phyloP scores from a whole-genome alignment of 1,140 invertebrate species.

The Leptinotarsa defecta region DNA sequence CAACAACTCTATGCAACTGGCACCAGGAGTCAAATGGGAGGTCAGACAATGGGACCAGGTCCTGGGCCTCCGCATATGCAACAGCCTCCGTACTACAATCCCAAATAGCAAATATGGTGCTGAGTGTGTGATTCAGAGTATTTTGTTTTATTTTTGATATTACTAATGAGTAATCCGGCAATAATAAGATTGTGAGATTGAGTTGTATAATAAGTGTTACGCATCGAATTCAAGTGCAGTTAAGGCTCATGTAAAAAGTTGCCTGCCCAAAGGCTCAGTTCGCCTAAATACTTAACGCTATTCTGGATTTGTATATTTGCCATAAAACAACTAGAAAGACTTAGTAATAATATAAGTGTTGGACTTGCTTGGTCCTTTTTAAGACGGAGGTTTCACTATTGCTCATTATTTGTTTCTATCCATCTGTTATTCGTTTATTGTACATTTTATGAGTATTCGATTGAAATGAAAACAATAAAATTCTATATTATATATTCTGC shows the following conservation, averaged over 20 bases:
- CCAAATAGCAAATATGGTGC: slow-evolving; percentile 53
- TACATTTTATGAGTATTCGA: slow-evolving; percentile 57
- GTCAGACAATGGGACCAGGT: slow-evolving; percentile 53
- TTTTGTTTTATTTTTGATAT: slow-evolving; percentile 56
- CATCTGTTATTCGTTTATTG: slow-evolving; percentile 58
- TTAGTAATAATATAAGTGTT: slow-evolving; percentile 52
- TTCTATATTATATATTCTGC: slow-evolving; percentile 56
- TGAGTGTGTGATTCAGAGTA: slow-evolving; percentile 51
- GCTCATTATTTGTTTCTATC: slow-evolving; percentile 58
- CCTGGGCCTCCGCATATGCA: slow-evolving; percentile 53
- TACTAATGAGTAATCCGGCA: slow-evolving; percentile 52
- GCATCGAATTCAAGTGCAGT: slow-evolving; percentile 54
- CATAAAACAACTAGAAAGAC: slow-evolving; percentile 56
- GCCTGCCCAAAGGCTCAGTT: slow-evolving; percentile 44
- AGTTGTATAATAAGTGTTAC: slow-evolving; percentile 50
- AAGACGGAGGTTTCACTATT: slow-evolving; percentile 56
- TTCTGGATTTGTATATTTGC: slow-evolving; percentile 56
- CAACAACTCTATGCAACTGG: slow-evolving; percentile 92
- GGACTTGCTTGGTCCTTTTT: slow-evolving; percentile 53
- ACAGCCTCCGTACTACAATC: slow-evolving; percentile 54
- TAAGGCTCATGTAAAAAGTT: slow-evolving; percentile 52
- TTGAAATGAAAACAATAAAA: slow-evolving; percentile 56
- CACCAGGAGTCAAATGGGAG: slow-evolving; percentile 67
- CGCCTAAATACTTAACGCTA: slow-evolving; percentile 48
- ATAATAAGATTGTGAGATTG: slow-evolving; percentile 52